Conservation (phyloP, 1,140 invertebrate genomes). For the Triops longicaudatus region DNA sequence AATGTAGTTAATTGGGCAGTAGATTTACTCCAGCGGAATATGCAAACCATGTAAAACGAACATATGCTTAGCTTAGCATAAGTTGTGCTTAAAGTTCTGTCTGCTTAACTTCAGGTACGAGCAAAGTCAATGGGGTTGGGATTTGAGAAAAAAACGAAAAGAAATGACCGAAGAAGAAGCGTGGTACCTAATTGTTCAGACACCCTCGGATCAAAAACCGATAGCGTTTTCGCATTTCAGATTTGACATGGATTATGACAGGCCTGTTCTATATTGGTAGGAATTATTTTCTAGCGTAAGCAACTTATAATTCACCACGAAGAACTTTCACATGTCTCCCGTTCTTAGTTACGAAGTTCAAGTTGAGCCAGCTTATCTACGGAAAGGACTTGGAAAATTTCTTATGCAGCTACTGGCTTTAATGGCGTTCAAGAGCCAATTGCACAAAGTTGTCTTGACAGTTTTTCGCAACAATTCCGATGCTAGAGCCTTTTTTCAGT, state of each 20-base stretch:
- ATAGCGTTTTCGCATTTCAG: constrained; percentile 67
- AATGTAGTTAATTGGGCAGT: constrained; percentile 50
- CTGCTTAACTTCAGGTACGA: constrained; percentile 50
- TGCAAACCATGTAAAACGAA: constrained; percentile 49
- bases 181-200: constrained; percentile 51
- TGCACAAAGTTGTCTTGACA: constrained; percentile 73
- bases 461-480: constrained; percentile 63
- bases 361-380: constrained; percentile 51
- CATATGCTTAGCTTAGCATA: constrained; percentile 18
- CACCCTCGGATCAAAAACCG: constrained; percentile 41
- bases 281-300: constrained; percentile 22
- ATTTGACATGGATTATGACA: constrained; percentile 68
- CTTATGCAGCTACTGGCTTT: constrained; percentile 66
- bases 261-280: constrained; percentile 72
- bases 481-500: constrained; percentile 60
- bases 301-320: not conserved
- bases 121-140: constrained; percentile 60
- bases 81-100: constrained; percentile 19
- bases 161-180: constrained; percentile 57
- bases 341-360: constrained; percentile 71
- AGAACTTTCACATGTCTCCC: constrained; percentile 23
- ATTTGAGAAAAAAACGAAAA: constrained; percentile 49
- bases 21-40: constrained; percentile 54
- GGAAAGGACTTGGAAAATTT: constrained; percentile 69
- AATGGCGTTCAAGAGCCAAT: constrained; percentile 58